These are phyloP conservation scores for Galeopsomyia nigrocyanea DNA, from an alignment of 2,888 invertebrate genomes.

Conservation along the genomic window DNA sequence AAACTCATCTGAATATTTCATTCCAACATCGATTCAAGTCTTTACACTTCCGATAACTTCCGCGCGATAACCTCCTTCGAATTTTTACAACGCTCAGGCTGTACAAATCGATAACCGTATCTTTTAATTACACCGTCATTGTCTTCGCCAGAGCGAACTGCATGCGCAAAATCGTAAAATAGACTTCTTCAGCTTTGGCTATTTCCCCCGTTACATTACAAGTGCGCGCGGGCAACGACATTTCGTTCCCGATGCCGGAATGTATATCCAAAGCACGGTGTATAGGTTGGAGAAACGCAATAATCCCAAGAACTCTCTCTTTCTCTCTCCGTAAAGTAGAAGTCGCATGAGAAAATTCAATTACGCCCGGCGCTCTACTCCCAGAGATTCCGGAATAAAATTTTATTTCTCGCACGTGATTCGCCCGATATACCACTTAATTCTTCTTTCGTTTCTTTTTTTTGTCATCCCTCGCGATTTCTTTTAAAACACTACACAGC, in stretches of 20 bases:
- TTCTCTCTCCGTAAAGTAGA: neutral
- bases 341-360: slow-evolving; percentile 44
- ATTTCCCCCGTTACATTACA: slow-evolving; percentile 28
- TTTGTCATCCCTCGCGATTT: too few species aligned
- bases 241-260: slow-evolving; percentile 39
- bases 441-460: neutral
- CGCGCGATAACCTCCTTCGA: too few species aligned
- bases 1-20: too few species aligned
- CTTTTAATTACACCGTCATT: neutral
- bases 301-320: slow-evolving; percentile 29
- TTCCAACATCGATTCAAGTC: too few species aligned
- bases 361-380: slow-evolving; percentile 15
- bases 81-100: too few species aligned
- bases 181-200: slow-evolving; percentile 11
- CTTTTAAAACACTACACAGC: too few species aligned
- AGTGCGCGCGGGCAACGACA: slow-evolving; percentile 6
- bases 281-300: slow-evolving; percentile 38
- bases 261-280: slow-evolving; percentile 25
- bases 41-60: too few species aligned
- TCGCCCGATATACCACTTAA: slow-evolving; percentile 18
- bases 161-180: slow-evolving; percentile 8
- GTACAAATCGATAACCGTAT: too few species aligned
- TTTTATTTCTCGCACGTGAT: slow-evolving; percentile 44
- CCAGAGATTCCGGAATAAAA: slow-evolving; percentile 38
- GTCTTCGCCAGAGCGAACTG: neutral